Conservation (phyloP, 2,113 vertebrate species). For the Ceyx margarethae region DNA sequence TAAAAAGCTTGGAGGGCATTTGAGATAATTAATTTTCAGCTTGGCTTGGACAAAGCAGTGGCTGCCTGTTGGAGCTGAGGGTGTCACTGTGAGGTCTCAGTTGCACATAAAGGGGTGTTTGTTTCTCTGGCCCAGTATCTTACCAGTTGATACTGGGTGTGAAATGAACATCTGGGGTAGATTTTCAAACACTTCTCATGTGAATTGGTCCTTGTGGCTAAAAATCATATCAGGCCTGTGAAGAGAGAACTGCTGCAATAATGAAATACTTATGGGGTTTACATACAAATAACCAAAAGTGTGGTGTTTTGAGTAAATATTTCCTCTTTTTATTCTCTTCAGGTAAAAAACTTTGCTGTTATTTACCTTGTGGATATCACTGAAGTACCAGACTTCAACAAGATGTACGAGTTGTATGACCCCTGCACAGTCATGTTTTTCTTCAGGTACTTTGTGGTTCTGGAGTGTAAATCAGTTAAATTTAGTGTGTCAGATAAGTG, state of each 20-base stretch:
- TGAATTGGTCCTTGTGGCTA: neutral
- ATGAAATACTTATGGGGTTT: neutral
- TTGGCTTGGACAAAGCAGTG: neutral
- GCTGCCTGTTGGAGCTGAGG: neutral
- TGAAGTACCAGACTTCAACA: slow-evolving; percentile 99
- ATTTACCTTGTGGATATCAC: slow-evolving; percentile 99
- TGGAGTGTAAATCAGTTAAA: neutral
- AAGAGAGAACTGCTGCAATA: neutral
- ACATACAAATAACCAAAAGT: neutral
- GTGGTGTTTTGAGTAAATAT: neutral
- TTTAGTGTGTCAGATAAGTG: neutral
- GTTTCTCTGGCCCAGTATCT: neutral
- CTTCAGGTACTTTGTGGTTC: slow-evolving; percentile 83
- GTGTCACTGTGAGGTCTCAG: neutral
- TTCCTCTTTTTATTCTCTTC: slow-evolving; percentile 12
- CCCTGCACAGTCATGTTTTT: slow-evolving; percentile 99
- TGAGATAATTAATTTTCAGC: neutral
- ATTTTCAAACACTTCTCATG: neutral
- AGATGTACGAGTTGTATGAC: slow-evolving; percentile 98
- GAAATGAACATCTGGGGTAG: neutral
- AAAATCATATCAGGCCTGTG: neutral
- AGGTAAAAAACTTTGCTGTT: slow-evolving; percentile 99
- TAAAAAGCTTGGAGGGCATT: neutral
- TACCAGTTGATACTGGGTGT: neutral
- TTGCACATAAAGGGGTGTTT: neutral